These are phyloP conservation scores for Dorcus parallelipipedus DNA, from an alignment of 2,888 invertebrate species.

Conservation along the genomic window DNA sequence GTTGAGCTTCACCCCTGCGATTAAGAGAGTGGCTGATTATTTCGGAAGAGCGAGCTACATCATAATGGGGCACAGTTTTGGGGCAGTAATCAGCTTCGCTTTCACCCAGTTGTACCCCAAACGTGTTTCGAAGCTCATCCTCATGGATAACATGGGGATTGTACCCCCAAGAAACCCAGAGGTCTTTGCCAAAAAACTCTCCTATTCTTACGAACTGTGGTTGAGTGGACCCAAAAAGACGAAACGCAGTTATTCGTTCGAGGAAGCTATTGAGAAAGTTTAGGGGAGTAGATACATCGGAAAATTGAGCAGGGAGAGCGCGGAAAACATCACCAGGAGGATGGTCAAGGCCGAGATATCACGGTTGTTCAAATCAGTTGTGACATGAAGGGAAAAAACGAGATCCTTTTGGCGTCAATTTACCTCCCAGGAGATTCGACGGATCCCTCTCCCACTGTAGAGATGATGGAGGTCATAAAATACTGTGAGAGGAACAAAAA, in stretches of 20 bases:
- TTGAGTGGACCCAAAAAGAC: conserved; percentile 2
- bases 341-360: conserved; percentile 5
- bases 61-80: conserved; percentile 45
- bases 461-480: too few relatives aligned
- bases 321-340: conserved; percentile 4
- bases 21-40: conserved; percentile 13
- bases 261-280: conserved; percentile 9
- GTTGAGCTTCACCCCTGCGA: conserved; percentile 13
- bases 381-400: too few relatives aligned
- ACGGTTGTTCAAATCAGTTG: too few relatives aligned
- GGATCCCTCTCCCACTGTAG: too few relatives aligned
- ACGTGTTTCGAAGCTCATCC: not conserved
- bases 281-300: conserved; percentile 1
- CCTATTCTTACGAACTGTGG: not conserved
- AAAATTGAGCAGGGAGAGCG: conserved; percentile 6
- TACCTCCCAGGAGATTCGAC: too few relatives aligned
- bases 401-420: too few relatives aligned
- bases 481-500: too few relatives aligned
- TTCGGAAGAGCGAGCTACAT: conserved; percentile 16
- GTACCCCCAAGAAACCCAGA: not conserved
- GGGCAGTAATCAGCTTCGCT: conserved; percentile 43
- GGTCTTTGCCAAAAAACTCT: not conserved
- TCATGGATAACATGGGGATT: not conserved
- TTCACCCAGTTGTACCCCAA: conserved; percentile 27
- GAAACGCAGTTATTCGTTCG: not conserved